Base-by-base conservation (phyloP, 1,140 invertebrate species). In the Cotesia typhae region DNA sequence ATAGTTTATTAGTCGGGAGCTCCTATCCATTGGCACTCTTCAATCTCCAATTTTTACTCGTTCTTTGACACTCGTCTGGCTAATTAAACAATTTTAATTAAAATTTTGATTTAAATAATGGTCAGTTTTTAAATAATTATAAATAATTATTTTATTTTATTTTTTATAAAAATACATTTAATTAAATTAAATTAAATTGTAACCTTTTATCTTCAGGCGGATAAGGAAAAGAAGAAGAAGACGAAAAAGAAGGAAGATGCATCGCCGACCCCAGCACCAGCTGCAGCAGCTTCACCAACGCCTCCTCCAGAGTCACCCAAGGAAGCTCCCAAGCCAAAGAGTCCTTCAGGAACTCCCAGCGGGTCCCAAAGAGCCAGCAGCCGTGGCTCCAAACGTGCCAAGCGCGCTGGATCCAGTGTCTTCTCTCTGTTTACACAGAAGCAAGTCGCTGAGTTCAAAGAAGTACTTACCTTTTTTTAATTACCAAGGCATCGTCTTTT, bases 391-490 rank as follows among this genome's bases (percentile, higher is more conserved):
- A 88, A 89, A 75, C 84, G 90, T 92, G 88, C 92, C 72, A 95
- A 95, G 89, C 91, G 95, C 79, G 92, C 92, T 82, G 95, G 95
- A 76, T 96, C 94, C 87, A 96, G 95, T 90, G 95, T 97, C 81
- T 97, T 98, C 90, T 96, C 95, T 81, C 95, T 96, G 92, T 98
- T 98, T 91, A 93, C 93, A 72, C 95, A 97, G 88, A 93, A 93
- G 89, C 95, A 98, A 90, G 94, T 98, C 79, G 94, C 95, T 77
- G 95, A 97, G 87, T 98, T 97, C 90, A 98, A 97, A 88, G 96
- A 98, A 90, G 95, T 95, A 82, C 78, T 70, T 36, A 20, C 2
- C 14, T 35, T 6, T 55, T 28, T 28, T 28, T 28, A 10, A 52
- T 52, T 52, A 52, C n/a, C 47, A 52, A 52, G n/a, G 1, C 47